phyloP scores from a whole-genome alignment of 2,113 vertebrate genomes.

The Oncorhynchus gorbuscha region DNA sequence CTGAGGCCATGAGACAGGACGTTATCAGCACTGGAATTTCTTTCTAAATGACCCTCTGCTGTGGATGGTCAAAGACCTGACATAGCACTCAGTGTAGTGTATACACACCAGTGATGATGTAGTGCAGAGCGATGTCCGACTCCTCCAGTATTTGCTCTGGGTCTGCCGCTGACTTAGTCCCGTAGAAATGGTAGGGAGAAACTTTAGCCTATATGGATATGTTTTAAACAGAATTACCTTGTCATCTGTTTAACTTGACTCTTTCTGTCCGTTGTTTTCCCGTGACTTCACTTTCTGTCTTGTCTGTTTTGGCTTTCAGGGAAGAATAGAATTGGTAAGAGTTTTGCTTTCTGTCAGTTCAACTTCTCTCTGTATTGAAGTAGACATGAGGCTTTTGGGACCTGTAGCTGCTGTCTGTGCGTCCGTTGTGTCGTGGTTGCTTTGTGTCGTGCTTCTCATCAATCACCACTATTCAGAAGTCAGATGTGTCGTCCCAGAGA shows the following conservation, averaged over 20 bases:
- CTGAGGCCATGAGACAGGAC: slow-evolving; percentile 21
- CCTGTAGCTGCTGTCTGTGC: neutral
- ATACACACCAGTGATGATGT: slow-evolving; percentile 1
- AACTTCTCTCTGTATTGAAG: neutral
- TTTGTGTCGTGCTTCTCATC: slow-evolving; percentile 44
- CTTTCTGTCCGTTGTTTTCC: neutral
- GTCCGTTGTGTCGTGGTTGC: slow-evolving; percentile 10
- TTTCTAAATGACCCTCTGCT: slow-evolving; percentile 1
- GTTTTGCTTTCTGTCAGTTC: slow-evolving; percentile 38
- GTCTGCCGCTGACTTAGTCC: neutral
- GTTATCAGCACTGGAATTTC: slow-evolving; percentile 26
- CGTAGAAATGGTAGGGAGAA: neutral
- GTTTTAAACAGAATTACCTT: neutral
- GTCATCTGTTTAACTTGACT: neutral
- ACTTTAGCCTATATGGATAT: neutral
- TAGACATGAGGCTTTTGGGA: neutral
- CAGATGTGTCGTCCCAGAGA: slow-evolving; percentile 39
- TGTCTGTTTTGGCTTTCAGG: slow-evolving; percentile 75
- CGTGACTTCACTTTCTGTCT: slow-evolving; percentile 51
- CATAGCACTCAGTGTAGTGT: neutral
- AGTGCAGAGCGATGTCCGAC: neutral
- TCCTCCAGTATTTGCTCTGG: neutral
- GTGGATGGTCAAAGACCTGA: neutral
- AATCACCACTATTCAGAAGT: slow-evolving; percentile 55
- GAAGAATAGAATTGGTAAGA: slow-evolving; percentile 85